phyloP scores from a whole-genome alignment of 2,888 invertebrate species.

The Imbricaverruca yamaguchii region DNA sequence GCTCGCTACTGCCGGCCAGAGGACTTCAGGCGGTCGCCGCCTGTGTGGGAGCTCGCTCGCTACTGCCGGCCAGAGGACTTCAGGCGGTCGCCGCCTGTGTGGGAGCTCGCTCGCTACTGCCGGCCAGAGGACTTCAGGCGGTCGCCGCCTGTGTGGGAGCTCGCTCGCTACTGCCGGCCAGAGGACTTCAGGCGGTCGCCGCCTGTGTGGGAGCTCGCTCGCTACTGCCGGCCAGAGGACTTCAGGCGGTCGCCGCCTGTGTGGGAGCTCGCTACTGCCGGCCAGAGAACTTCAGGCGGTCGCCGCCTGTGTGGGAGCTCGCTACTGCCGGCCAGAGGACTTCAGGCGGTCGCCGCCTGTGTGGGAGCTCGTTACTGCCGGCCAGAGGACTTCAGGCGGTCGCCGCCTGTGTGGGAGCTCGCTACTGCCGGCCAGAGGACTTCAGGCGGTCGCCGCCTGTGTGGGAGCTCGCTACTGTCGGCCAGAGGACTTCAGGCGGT shows the following conservation, averaged over 20 bases:
- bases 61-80: background rate
- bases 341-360: conserved; percentile 1
- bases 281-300: background rate
- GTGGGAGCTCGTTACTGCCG: no score
- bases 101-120: no score
- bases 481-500: background rate
- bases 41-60: no score
- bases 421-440: background rate
- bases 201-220: no score
- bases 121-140: background rate
- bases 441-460: conserved; percentile 1
- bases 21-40: background rate
- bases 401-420: background rate
- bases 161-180: no score
- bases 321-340: background rate
- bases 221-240: background rate
- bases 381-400: background rate
- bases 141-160: no score
- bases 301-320: background rate
- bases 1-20: no score
- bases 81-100: background rate
- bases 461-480: no score
- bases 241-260: conserved; percentile 1
- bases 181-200: background rate
- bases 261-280: no score